A percentile compares a stretch with the other conserved stretches of the same genome.
Evolutionary conservation across 2,888 invertebrate genomes (phyloP).

Genomic region (Achlya flavicornis): DNA sequence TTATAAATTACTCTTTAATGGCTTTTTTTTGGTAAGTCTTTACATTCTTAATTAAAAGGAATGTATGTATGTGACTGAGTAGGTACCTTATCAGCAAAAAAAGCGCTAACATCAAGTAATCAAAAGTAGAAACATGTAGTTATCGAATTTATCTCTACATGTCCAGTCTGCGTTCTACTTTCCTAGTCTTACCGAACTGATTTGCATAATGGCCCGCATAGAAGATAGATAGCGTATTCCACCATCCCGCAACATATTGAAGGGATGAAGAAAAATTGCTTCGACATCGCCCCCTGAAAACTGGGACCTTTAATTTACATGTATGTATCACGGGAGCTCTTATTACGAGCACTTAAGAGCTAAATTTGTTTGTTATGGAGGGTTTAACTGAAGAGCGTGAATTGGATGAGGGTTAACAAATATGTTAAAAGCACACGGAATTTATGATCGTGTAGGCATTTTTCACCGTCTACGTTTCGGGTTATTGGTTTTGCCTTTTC

Average conservation of each 20-base stretch:
- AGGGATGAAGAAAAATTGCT: conserved; percentile 74
- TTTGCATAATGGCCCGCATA: conserved; percentile 70
- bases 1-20: no score
- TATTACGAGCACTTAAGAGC: conserved; percentile 31
- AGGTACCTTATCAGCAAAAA: background rate
- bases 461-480: conserved; percentile 29
- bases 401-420: conserved; percentile 55
- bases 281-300: conserved; percentile 61
- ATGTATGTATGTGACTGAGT: background rate
- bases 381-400: conserved; percentile 33
- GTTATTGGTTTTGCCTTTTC: conserved; percentile 14
- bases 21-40: no score
- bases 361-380: conserved; percentile 19
- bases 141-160: conserved; percentile 35
- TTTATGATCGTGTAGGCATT: conserved; percentile 51
- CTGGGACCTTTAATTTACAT: conserved; percentile 62
- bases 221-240: conserved; percentile 68
- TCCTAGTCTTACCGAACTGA: conserved; percentile 44
- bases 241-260: conserved; percentile 73
- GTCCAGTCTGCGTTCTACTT: conserved; percentile 44
- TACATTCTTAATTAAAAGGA: no score
- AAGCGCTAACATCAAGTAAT: background rate
- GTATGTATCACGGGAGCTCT: conserved; percentile 17
- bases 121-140: conserved; percentile 9
- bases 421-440: conserved; percentile 52